These are phyloP conservation scores for Galaxea fascicularis DNA, from an alignment of 92 coral and sea anemone species.

Conservation along the genomic window DNA sequence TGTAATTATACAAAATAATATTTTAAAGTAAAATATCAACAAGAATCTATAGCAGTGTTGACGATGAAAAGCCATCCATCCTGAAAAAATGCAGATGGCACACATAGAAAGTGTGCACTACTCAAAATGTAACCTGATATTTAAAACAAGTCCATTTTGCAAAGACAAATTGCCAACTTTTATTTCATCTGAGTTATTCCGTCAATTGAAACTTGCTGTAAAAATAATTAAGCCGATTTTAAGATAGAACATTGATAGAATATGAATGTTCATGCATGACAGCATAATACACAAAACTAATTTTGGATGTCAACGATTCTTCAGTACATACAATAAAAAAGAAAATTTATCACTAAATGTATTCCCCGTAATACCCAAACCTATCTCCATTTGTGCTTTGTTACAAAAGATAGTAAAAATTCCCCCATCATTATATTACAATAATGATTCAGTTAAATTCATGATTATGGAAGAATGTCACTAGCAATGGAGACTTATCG, in stretches of 20 bases:
- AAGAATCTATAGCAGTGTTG: too few species aligned
- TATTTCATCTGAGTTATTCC: neutral
- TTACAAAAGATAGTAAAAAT: slow-evolving; percentile 45
- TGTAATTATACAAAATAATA: neutral
- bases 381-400: slow-evolving; percentile 29
- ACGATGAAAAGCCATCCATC: too few species aligned
- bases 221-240: too few species aligned
- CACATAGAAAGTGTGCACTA: too few species aligned
- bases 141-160: neutral
- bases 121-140: too few species aligned
- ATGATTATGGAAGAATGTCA: too few species aligned
- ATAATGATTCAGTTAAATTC: slow-evolving; percentile 6
- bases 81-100: too few species aligned
- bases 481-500: neutral
- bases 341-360: neutral
- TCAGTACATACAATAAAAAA: slow-evolving; percentile 9
- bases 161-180: neutral
- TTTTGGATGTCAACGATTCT: neutral
- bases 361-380: slow-evolving; percentile 27
- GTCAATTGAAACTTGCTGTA: neutral
- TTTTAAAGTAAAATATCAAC: too few species aligned
- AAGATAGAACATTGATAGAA: neutral
- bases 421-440: slow-evolving; percentile 22
- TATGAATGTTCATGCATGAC: neutral
- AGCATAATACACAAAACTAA: neutral